Conservation (phyloP, 2,797 vertebrate species). For the Buceros bicornis region DNA sequence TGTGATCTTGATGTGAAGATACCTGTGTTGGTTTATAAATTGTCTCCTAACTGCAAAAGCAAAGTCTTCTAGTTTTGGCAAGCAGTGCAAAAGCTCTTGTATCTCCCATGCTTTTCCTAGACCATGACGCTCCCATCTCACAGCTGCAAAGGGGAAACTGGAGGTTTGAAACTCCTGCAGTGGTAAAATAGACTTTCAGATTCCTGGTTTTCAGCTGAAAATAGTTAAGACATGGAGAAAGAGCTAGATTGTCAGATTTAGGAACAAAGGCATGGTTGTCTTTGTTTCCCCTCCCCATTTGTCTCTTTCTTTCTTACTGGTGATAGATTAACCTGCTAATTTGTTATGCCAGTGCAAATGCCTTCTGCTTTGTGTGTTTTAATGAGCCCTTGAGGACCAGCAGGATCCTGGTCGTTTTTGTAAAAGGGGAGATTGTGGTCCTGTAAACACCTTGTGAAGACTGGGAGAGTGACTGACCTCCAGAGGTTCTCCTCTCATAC, state of each 20-base stretch:
- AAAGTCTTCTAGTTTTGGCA: neutral
- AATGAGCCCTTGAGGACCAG: neutral
- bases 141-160: neutral
- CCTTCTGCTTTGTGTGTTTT: neutral
- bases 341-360: neutral
- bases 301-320: neutral
- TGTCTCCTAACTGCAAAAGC: neutral
- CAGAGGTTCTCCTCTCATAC: neutral
- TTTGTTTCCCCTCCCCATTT: neutral
- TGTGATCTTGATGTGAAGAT: neutral
- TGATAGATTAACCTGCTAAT: neutral
- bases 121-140: neutral
- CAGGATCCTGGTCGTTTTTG: neutral
- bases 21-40: neutral
- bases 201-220: neutral
- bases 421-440: neutral
- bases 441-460: neutral
- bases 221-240: fast-evolving
- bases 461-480: neutral
- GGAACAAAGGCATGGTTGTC: neutral
- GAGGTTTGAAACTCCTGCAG: neutral
- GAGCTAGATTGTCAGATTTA: neutral
- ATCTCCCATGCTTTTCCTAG: neutral
- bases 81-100: neutral
- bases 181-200: neutral